Evolutionary conservation across 2,113 vertebrate genomes (phyloP).

Genomic region (Psophia crepitans): DNA sequence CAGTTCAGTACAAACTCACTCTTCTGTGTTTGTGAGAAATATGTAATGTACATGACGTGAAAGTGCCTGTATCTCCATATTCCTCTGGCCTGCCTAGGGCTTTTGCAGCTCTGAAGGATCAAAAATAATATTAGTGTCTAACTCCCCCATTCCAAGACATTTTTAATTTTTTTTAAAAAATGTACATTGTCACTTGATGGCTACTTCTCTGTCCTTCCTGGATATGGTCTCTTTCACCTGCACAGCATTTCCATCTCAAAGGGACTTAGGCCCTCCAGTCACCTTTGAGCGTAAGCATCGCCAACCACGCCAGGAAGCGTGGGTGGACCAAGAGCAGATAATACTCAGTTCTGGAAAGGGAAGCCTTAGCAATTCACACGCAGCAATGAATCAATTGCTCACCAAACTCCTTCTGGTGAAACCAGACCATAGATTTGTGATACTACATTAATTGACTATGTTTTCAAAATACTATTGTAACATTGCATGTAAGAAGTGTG

Average conservation of each 20-base stretch:
- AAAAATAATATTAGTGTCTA: neutral
- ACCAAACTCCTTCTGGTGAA: neutral
- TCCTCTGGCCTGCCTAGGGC: neutral
- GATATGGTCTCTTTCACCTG: neutral
- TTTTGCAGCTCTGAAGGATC: neutral
- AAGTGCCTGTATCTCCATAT: neutral
- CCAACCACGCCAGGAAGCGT: neutral
- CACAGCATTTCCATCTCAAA: neutral
- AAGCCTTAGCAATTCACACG: neutral
- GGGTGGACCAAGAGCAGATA: neutral
- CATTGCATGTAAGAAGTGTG: neutral
- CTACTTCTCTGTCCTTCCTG: neutral
- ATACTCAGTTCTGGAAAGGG: neutral
- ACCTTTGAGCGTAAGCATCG: neutral
- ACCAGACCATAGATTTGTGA: neutral
- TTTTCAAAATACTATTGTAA: neutral
- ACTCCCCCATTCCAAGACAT: neutral
- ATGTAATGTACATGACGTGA: neutral
- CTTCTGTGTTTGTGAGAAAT: slow-evolving; percentile 7
- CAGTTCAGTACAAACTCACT: slow-evolving; percentile 4
- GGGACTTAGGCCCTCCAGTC: neutral
- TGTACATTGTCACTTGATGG: neutral
- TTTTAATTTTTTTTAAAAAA: neutral
- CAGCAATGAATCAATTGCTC: neutral
- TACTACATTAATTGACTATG: neutral